Base-by-base conservation (phyloP, 2,888 invertebrate species). In the Sminthurides aquaticus region DNA sequence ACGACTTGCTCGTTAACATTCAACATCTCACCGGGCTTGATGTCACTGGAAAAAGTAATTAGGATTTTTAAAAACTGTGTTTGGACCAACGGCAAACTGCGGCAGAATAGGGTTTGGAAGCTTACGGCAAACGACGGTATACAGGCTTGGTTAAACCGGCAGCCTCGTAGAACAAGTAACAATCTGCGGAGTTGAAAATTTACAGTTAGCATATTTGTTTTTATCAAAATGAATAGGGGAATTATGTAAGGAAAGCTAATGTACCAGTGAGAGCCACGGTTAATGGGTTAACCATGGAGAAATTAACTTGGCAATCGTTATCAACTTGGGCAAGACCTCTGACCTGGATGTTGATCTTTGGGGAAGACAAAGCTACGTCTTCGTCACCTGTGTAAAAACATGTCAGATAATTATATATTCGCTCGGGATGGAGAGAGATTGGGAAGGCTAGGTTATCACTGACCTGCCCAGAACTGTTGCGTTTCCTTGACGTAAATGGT, bases 401-500 rank as follows among this genome's bases (percentile, higher is more conserved):
- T 52, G 8, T 43, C 11, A 43, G 43, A 8, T 43, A 11, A 18
- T n/a, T n/a, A n/a, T 43, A 43, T 43, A 11, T 43, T 18, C 11
- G 18, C 11, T 43, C 18, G 18, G 8, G 43, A 18, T 43, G 43
- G 43, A 18, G 18, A 43, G 18, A 11, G 43, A 43, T 43, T 43
- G 11, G 8, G 27, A 27, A 56, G 25, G n/a, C 3, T 11, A 26
- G 8, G 11, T 8, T 27, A 22, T n/a, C 24, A 20, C 24, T 3
- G 49, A 27, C 86, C 86, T 58, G 86, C 85, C 85, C 87, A 88
- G 1, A 86, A 84, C 77, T 89, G 89, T 55, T 84, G 83, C 0
- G 88, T 89, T 77, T 88, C 87, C 73, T 84, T 82, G 1, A 88
- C 87, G 69, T 83, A 84, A 2, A 86, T 86, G 79, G 86, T 83